Base-by-base conservation (phyloP, 2,888 invertebrate species). In the Eupithecia pulchellata region DNA sequence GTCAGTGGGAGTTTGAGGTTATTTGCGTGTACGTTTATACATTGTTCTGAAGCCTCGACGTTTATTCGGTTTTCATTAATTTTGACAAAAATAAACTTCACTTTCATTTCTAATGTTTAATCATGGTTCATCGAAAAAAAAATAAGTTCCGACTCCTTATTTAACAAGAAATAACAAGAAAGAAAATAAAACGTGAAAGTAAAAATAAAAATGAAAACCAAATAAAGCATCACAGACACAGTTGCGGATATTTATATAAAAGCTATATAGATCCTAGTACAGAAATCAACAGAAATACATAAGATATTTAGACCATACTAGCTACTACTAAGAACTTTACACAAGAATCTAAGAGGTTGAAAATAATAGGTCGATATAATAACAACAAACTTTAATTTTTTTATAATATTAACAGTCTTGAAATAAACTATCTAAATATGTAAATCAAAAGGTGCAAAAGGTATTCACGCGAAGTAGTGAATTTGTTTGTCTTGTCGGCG, bases 401-500 rank as follows among this genome's bases (percentile, higher is more conserved):
- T 58, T 71, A 77, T 66, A 62, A 71, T 74, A 75, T 71, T 60
- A 72, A 76, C 72, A 76, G 71, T 76, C 68, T 68, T 69, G 29
- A 69, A 63, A 66, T 74, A 73, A 72, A 72, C 75, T 74, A 72
- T 68, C 66, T 71, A 71, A 74, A 66, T 74, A 66, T 64, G 64
- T 34, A 29, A 60, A 8, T 29, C 30, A 70, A 63, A 66, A 62
- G 66, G 66, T 69, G 72, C 69, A 72, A 73, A 71, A 55, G 66
- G 71, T 75, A 73, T 75, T 87, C 84, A 91, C 78, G 84, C 83
- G 81, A 88, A 88, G 86, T 92, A 91, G 82, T 87, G 91, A 79
- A 88, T 91, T 89, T 85, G 85, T 87, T 90, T 91, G 88, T 90
- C 88, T 72, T 88, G 91, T 75, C 85, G 91, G 71, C 86, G 89